Percentiles rank a stretch among this genome's conserved stretches.
Evolutionary conservation across 2,113 vertebrate genomes (phyloP).

Genomic region (Ctenodactylus gundi): DNA sequence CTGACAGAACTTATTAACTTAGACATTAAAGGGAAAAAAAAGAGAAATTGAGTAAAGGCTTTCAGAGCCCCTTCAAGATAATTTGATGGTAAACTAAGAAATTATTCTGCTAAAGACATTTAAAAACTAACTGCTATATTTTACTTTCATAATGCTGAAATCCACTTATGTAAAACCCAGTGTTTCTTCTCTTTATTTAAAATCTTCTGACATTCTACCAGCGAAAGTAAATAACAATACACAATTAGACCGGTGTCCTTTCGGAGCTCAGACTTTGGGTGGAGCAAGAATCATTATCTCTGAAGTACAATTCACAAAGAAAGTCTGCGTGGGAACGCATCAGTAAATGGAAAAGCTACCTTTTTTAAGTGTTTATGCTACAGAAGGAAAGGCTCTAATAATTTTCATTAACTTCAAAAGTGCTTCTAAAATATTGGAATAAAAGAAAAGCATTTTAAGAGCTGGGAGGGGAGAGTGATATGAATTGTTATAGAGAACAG

Average conservation of each 20-base stretch:
- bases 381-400: slow-evolving; percentile 4
- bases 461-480: neutral
- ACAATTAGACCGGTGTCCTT: neutral
- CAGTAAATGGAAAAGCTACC: slow-evolving; percentile 40
- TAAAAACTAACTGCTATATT: neutral
- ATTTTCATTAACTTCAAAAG: slow-evolving; percentile 51
- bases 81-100: neutral
- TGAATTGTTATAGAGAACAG: slow-evolving; percentile 4
- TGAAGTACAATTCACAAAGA: slow-evolving; percentile 32
- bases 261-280: neutral
- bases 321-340: neutral
- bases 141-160: slow-evolving; percentile 31
- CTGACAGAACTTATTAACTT: neutral
- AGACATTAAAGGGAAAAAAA: neutral
- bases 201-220: neutral
- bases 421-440: slow-evolving; percentile 5
- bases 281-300: neutral
- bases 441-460: slow-evolving; percentile 44
- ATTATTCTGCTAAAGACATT: neutral
- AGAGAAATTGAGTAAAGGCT: neutral
- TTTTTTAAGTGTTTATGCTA: slow-evolving; percentile 55
- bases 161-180: neutral
- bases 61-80: neutral
- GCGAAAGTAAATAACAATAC: neutral
- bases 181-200: slow-evolving; percentile 2